phyloP scores from a whole-genome alignment of 2,888 invertebrate genomes.

The Sepiola atlantica region DNA sequence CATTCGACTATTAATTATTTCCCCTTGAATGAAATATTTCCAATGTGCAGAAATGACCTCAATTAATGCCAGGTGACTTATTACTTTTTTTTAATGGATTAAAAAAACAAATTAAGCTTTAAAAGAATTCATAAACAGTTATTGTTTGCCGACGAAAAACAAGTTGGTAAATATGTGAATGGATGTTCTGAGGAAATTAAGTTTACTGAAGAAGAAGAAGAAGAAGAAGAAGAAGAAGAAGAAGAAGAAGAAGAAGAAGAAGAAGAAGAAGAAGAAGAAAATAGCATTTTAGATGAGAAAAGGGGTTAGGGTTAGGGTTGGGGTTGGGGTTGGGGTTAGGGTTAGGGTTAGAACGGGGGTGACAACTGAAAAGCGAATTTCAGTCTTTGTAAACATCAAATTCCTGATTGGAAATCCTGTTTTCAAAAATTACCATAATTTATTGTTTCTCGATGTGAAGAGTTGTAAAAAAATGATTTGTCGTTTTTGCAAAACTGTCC shows the following conservation, averaged over 20 bases:
- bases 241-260: background rate
- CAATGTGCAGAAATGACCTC: background rate
- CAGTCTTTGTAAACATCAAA: too few species aligned
- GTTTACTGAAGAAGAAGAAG: background rate
- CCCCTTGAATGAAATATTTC: background rate
- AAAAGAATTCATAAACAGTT: background rate
- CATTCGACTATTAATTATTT: background rate
- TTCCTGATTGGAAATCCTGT: background rate
- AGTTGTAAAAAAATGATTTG: background rate
- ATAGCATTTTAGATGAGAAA: too few species aligned
- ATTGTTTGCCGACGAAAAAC: background rate
- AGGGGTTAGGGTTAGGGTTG: too few species aligned
- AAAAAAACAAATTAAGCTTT: background rate
- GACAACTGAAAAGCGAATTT: too few species aligned
- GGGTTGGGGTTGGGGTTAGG: too few species aligned
- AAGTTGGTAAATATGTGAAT: background rate
- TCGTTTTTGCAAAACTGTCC: background rate
- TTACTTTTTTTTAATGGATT: background rate
- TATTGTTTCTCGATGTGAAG: background rate
- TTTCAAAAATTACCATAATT: background rate
- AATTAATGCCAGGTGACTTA: background rate
- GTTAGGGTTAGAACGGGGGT: too few species aligned
- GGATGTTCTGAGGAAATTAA: background rate
- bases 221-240: background rate
- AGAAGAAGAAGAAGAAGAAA: background rate